Evolutionary conservation across 2,113 vertebrate genomes (phyloP).

Genomic region (Tachycineta bicolor): DNA sequence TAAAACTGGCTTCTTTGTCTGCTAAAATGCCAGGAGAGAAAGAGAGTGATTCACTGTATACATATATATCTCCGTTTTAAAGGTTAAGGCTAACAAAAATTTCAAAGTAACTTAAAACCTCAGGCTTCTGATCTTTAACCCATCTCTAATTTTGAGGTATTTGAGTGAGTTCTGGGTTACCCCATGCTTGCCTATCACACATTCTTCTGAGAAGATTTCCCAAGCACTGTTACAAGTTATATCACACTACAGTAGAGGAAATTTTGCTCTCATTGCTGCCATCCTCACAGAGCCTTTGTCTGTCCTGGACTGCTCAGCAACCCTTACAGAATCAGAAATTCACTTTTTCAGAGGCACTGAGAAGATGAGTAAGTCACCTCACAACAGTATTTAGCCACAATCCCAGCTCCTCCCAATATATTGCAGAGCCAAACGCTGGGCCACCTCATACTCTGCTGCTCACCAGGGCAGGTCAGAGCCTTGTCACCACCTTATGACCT

Average conservation of each 20-base stretch:
- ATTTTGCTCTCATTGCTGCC: neutral
- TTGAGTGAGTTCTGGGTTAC: conserved; percentile 14
- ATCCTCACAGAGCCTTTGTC: neutral
- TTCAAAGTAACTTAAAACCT: conserved; percentile 52
- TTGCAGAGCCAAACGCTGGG: neutral
- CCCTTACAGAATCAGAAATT: neutral
- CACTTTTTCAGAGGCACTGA: neutral
- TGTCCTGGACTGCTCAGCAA: neutral
- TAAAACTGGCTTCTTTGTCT: neutral
- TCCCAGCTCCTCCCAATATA: neutral
- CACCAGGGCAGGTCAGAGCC: neutral
- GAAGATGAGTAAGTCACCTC: neutral
- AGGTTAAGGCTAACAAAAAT: conserved; percentile 34
- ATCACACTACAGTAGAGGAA: neutral
- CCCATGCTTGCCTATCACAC: neutral
- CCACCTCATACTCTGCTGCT: fast-evolving
- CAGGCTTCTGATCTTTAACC: conserved; percentile 45
- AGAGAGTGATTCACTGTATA: conserved; percentile 31
- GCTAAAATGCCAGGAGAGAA: neutral
- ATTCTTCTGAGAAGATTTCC: conserved; percentile 8
- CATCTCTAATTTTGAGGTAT: conserved; percentile 57
- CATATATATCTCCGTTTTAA: neutral
- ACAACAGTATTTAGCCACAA: neutral
- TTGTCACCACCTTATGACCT: neutral
- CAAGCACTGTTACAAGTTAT: neutral